Conservation (phyloP, 2,113 vertebrate species). For the Suncus etruscus region DNA sequence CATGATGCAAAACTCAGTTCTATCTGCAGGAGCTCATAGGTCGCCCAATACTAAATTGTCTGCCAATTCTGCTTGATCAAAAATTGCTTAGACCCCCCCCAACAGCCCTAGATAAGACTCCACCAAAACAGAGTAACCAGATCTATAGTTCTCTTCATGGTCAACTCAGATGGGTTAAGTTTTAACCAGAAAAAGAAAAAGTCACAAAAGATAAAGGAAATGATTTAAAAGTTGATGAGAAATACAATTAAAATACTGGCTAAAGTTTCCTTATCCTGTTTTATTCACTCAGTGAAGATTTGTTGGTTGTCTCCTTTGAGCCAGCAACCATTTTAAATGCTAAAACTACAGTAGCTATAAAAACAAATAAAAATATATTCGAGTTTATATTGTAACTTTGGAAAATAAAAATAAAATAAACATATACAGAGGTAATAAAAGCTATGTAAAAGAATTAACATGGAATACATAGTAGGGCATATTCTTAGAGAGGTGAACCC, state of each 20-base stretch:
- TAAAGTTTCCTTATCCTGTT: not conserved
- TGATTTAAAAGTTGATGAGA: not conserved
- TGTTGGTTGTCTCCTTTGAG: not conserved
- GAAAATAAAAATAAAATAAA: not conserved
- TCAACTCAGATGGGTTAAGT: too few relatives aligned
- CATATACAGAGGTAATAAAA: conserved; percentile 26
- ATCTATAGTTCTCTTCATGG: too few relatives aligned
- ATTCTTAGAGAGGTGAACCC: not conserved
- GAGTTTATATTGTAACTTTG: not conserved
- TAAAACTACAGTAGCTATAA: not conserved
- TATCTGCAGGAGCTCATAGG: not conserved
- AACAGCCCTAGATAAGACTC: too few relatives aligned
- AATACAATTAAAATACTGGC: not conserved
- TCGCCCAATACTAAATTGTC: too few relatives aligned
- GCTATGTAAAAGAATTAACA: conserved; percentile 8
- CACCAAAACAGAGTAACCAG: too few relatives aligned
- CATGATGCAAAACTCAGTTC: not conserved
- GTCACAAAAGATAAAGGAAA: not conserved
- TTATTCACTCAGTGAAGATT: not conserved
- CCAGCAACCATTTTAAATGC: not conserved
- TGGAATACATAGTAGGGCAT: too few relatives aligned
- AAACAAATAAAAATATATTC: conserved; percentile 4
- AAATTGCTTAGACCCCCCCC: too few relatives aligned
- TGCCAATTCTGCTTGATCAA: too few relatives aligned
- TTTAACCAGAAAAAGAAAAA: not conserved